Conservation (phyloP, 2,113 vertebrate genomes). For the Nesoenas mayeri region DNA sequence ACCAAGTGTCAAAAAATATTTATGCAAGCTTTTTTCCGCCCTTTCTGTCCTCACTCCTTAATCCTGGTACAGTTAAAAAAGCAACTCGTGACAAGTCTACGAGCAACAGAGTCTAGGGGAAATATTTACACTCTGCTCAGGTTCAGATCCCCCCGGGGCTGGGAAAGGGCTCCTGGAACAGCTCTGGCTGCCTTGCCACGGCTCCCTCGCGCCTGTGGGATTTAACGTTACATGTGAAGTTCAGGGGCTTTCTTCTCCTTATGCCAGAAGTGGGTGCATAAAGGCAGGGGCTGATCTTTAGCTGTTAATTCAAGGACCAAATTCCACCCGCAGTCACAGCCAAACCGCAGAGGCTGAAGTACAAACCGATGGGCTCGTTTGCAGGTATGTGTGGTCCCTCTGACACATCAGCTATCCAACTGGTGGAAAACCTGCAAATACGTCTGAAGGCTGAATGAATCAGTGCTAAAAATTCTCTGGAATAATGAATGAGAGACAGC, state of each 20-base stretch:
- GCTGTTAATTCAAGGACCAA: background rate
- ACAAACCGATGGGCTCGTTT: background rate
- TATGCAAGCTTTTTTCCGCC: background rate
- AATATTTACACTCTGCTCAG: constrained; percentile 17
- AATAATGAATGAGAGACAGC: background rate
- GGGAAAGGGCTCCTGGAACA: background rate
- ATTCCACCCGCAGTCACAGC: background rate
- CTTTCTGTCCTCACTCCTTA: constrained; percentile 23
- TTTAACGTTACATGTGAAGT: background rate
- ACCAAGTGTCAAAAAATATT: constrained; percentile 22
- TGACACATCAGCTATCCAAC: background rate
- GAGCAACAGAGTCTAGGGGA: background rate
- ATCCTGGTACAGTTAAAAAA: background rate
- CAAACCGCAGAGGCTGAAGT: background rate
- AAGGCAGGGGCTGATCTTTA: background rate
- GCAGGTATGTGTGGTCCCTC: background rate
- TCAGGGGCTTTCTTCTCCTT: background rate
- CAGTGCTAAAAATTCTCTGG: background rate
- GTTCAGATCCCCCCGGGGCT: background rate
- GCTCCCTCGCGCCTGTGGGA: background rate
- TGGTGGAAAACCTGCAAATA: background rate
- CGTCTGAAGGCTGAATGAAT: background rate
- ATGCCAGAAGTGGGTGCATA: background rate
- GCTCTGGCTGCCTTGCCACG: background rate
- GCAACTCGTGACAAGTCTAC: background rate